These are phyloP conservation scores for Therioaphis trifolii DNA, from an alignment of 2,888 invertebrate genomes.

Conservation along the genomic window DNA sequence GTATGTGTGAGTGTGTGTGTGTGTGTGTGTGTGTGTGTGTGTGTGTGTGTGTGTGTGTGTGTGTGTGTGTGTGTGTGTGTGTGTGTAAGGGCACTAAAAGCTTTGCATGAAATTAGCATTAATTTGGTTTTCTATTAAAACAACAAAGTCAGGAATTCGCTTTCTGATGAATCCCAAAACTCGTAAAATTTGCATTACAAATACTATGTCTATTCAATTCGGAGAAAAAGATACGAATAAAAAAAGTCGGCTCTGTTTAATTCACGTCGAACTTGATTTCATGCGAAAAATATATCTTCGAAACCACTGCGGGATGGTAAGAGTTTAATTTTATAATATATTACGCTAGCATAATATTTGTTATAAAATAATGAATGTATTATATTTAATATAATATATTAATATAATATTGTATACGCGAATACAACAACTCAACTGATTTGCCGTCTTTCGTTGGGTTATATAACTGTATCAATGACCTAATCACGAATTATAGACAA, in stretches of 20 bases:
- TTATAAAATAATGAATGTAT: too few species aligned
- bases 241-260: slow-evolving; percentile 1
- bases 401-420: too few species aligned
- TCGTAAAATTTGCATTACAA: slow-evolving; percentile 29
- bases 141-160: not conserved
- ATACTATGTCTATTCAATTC: not conserved
- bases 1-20: too few species aligned
- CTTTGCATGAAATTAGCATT: slow-evolving; percentile 29
- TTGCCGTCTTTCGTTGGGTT: too few species aligned
- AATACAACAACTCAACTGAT: too few species aligned
- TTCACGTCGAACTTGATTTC: not conserved
- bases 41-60: too few species aligned
- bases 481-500: too few species aligned
- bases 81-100: not conserved
- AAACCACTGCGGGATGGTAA: not conserved
- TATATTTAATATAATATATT: too few species aligned
- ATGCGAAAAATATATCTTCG: not conserved
- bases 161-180: not conserved
- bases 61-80: not conserved
- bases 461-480: too few species aligned
- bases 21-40: too few species aligned
- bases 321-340: not conserved
- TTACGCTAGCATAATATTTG: not conserved
- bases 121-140: not conserved
- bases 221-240: not conserved